Conservation (phyloP, 2,888 invertebrate genomes). For the Drosophila ustulata region DNA sequence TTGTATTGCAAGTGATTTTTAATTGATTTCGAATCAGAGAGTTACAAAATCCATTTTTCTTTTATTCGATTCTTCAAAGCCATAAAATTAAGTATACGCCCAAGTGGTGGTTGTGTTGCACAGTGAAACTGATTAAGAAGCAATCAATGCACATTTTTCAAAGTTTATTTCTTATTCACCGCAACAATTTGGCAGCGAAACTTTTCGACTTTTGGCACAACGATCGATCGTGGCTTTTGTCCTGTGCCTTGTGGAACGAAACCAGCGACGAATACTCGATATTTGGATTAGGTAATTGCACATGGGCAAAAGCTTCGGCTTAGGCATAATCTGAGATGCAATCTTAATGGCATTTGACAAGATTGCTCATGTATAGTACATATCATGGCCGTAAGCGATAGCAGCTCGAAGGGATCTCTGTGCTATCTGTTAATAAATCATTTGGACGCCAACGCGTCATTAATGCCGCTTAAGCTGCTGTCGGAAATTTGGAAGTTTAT, state of each 20-base stretch:
- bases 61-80: too few relatives aligned
- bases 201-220: not conserved
- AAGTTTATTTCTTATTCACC: not conserved
- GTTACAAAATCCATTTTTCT: too few relatives aligned
- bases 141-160: not conserved
- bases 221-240: not conserved
- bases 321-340: slow-evolving; percentile 26
- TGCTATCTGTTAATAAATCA: slow-evolving; percentile 63
- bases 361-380: slow-evolving; percentile 4
- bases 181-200: not conserved
- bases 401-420: slow-evolving; percentile 13
- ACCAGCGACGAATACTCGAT: not conserved
- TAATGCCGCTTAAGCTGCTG: slow-evolving; percentile 70
- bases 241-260: not conserved
- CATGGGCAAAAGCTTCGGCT: not conserved
- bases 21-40: too few relatives aligned
- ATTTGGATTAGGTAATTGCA: slow-evolving; percentile 3
- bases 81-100: not conserved
- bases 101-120: not conserved
- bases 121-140: slow-evolving; percentile 4
- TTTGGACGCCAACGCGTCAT: slow-evolving; percentile 61
- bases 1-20: too few relatives aligned
- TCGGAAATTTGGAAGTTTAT: slow-evolving; percentile 68
- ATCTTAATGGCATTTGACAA: slow-evolving; percentile 53
- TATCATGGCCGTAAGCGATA: not conserved